Evolutionary conservation across 1,140 invertebrate species (phyloP), one percentile per base, ranked within the genome.

Genomic region (Listronotus bonariensis): DNA sequence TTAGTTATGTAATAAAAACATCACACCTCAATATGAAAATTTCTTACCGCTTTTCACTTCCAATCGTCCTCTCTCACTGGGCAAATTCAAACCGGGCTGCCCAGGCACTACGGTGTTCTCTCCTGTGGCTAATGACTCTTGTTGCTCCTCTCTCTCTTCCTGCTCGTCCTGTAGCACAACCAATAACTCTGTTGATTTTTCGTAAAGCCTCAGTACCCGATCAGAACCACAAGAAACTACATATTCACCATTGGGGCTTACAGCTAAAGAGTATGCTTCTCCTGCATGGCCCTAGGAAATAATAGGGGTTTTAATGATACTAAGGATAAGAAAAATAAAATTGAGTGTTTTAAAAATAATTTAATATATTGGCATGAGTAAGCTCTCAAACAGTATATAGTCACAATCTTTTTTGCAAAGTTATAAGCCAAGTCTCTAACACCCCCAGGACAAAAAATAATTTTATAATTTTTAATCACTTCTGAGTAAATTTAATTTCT

Each of bases 141-240:
- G 87, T 72, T 90, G 85, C 75, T 90, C 89, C 38, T 92, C 84
- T 76, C 92, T 90, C 67, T 88, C 84, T 81, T 99, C 97, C 70
- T 89, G 87, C 69, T 96, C 87, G 78, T 99, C 97, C 75, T 96
- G 89, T 7, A 99, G 80, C 36, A 99, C 91, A 34, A 99, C 82
- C 20, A 26, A 26, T 1, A 91, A 88, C 80, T 99, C 96, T 46
- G 91, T 84, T 1, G 92, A 93, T 73, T 90, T 89, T 76, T 95
- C 86, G 84, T 88, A 98, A 26, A 99, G 76, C 26, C 97, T 83
- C 43, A 99, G 76, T 15, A 94, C 91, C 70, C 88, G 87, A 82
- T 99, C 97, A 7, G 92, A 88, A 38, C 96, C 96, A 72, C 91
- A 91, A 20, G 90, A 91, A 3, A 90, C 88, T 40, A 94, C 81